Conservation (phyloP, 2,888 invertebrate species). For the Dolichopus griseipennis region DNA sequence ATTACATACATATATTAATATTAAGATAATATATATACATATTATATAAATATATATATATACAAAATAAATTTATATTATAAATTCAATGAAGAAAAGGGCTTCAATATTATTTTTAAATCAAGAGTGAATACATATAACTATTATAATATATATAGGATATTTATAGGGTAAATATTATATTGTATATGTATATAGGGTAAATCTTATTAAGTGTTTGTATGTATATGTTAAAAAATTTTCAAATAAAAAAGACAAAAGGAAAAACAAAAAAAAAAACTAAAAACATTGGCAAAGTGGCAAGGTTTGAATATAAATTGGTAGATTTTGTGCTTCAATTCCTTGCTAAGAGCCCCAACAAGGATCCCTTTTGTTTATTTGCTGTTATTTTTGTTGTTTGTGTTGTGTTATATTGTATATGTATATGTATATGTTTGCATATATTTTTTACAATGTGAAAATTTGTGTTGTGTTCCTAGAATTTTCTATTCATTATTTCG, state of each 20-base stretch:
- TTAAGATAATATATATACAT: too few relatives aligned
- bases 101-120: background rate
- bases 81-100: background rate
- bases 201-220: too few relatives aligned
- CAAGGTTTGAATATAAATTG: conserved; percentile 23
- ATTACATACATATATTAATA: too few relatives aligned
- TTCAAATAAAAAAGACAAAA: too few relatives aligned
- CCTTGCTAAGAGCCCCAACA: conserved; percentile 14
- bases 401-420: too few relatives aligned
- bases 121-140: too few relatives aligned
- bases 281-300: conserved; percentile 13
- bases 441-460: background rate
- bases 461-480: background rate
- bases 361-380: background rate
- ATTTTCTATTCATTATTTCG: background rate
- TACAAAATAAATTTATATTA: background rate
- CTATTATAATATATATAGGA: too few relatives aligned
- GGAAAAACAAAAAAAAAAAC: too few relatives aligned
- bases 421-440: background rate
- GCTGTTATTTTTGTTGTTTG: background rate
- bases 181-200: too few relatives aligned
- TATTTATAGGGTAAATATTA: too few relatives aligned
- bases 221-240: background rate
- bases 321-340: conserved; percentile 22
- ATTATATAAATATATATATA: background rate